Conservation (phyloP, 1,140 invertebrate genomes). For the Eurytemora carolleeae region DNA sequence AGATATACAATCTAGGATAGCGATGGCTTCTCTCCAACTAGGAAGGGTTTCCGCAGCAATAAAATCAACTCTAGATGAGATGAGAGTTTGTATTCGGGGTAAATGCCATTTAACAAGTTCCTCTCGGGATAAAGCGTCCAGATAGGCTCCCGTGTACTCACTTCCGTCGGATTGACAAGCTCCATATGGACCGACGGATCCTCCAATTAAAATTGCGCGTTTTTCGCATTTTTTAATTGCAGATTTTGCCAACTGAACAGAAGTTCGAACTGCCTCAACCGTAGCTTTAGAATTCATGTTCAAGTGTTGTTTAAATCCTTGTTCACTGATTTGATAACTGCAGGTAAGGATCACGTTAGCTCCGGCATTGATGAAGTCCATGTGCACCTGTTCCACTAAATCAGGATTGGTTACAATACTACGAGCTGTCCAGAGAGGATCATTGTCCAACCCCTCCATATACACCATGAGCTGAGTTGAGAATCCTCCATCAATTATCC, state of each 20-base stretch:
- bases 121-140: slow-evolving; percentile 36
- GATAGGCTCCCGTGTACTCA: slow-evolving; percentile 66
- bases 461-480: background rate
- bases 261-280: too few relatives aligned
- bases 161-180: slow-evolving; percentile 65
- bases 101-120: slow-evolving; percentile 57
- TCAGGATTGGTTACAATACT: background rate
- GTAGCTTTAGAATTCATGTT: background rate
- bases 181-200: slow-evolving; percentile 74
- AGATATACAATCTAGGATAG: slow-evolving; percentile 46
- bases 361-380: background rate
- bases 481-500: background rate
- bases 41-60: slow-evolving; percentile 77
- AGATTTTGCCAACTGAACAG: too few relatives aligned
- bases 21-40: slow-evolving; percentile 53
- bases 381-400: background rate
- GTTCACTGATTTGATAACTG: background rate
- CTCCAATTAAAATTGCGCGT: too few relatives aligned
- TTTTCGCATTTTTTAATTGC: too few relatives aligned
- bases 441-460: background rate
- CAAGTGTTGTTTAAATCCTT: background rate
- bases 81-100: slow-evolving; percentile 46
- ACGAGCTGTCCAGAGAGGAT: background rate
- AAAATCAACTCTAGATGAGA: slow-evolving; percentile 54
- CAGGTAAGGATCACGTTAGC: background rate